Conservation (phyloP, 2,113 vertebrate species). For the Phocoena sinus region DNA sequence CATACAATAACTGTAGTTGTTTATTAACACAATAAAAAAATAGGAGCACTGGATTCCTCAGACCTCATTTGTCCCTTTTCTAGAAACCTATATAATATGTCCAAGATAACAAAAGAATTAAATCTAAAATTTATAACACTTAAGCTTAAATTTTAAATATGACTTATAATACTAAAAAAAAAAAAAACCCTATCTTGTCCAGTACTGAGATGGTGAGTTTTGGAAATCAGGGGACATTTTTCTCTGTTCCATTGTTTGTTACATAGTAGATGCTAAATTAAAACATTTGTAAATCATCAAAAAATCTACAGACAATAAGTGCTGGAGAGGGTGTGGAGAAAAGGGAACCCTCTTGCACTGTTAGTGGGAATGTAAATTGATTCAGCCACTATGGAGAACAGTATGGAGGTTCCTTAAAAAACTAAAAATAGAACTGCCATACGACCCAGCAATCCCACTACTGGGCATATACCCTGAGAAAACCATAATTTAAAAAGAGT, state of each 20-base stretch:
- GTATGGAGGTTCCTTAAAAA: too few relatives aligned
- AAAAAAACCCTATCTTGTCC: neutral
- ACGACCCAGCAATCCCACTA: too few relatives aligned
- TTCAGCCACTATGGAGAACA: too few relatives aligned
- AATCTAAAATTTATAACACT: neutral
- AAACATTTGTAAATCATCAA: neutral
- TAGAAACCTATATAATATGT: slow-evolving; percentile 14
- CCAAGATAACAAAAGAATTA: neutral
- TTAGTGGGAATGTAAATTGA: too few relatives aligned
- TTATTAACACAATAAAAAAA: slow-evolving; percentile 11
- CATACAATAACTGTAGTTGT: neutral
- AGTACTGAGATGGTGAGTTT: neutral
- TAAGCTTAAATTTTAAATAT: neutral
- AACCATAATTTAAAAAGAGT: too few relatives aligned
- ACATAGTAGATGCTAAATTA: neutral
- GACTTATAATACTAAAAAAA: neutral
- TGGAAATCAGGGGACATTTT: neutral
- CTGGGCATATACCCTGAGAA: too few relatives aligned
- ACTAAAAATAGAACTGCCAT: too few relatives aligned
- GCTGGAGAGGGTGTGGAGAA: too few relatives aligned
- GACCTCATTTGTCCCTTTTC: neutral
- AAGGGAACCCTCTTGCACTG: too few relatives aligned
- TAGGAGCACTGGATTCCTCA: neutral
- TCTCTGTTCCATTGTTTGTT: neutral
- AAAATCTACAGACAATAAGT: too few relatives aligned